phyloP scores from a whole-genome alignment of 2,888 invertebrate genomes.

The Drosophila greeni region DNA sequence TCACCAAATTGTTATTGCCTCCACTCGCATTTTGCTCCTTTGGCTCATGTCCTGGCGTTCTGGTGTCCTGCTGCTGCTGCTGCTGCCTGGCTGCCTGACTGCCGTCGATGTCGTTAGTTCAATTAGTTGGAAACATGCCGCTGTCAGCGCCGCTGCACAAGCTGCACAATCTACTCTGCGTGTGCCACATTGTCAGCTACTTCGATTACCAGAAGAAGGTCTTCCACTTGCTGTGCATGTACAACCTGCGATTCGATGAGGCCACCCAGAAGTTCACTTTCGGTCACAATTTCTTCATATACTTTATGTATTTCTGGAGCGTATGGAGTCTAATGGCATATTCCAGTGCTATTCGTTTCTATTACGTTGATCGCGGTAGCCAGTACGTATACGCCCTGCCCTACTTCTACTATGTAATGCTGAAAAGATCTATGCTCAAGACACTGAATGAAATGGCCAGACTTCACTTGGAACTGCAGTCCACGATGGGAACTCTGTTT shows the following conservation, averaged over 20 bases:
- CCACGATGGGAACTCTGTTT: conserved; percentile 11
- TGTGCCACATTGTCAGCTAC: conserved; percentile 41
- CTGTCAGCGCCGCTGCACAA: conserved; percentile 27
- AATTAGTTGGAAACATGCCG: conserved; percentile 24
- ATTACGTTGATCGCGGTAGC: conserved; percentile 2
- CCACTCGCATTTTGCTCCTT: conserved; percentile 4
- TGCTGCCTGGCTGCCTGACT: not conserved
- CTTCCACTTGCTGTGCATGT: conserved; percentile 20
- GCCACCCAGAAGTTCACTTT: conserved; percentile 12
- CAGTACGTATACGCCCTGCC: not conserved
- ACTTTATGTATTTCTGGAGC: not conserved
- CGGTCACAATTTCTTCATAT: conserved; percentile 20
- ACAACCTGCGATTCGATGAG: conserved; percentile 22
- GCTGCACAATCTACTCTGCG: conserved; percentile 34
- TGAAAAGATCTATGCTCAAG: conserved; percentile 1
- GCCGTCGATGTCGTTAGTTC: conserved; percentile 21
- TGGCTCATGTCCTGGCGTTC: not conserved
- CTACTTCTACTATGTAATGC: not conserved
- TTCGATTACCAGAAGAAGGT: conserved; percentile 35
- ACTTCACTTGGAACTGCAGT: conserved; percentile 14
- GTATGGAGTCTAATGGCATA: rapidly evolving
- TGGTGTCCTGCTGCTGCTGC: conserved; percentile 6
- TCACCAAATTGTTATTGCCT: conserved; percentile 31
- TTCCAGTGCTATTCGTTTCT: rapidly evolving
- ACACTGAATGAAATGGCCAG: conserved; percentile 25